Evolutionary conservation across 1,140 invertebrate genomes (phyloP).

Genomic region (Chymomyza costata): DNA sequence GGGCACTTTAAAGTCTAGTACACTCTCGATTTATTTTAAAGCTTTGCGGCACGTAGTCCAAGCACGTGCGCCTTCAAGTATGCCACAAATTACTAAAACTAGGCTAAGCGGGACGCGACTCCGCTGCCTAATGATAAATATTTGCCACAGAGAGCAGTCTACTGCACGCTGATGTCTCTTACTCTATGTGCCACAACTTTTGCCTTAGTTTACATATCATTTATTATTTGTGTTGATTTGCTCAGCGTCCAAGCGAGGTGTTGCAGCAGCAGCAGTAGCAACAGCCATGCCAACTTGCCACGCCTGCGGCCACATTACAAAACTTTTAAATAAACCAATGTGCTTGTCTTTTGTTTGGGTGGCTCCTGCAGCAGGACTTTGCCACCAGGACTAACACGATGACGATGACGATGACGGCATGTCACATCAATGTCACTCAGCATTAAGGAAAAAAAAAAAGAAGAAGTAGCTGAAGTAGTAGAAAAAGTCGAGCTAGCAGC

Average conservation of each 20-base stretch:
- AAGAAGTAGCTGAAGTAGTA: too few species aligned
- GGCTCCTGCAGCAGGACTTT: background rate
- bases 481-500: too few species aligned
- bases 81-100: constrained; percentile 25
- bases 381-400: background rate
- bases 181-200: constrained; percentile 50
- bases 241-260: constrained; percentile 27
- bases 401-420: constrained; percentile 57
- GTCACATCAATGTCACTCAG: constrained; percentile 71
- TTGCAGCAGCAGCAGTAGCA: constrained; percentile 32
- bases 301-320: constrained; percentile 57
- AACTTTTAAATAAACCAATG: constrained; percentile 68
- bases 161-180: too few species aligned
- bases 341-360: constrained; percentile 20
- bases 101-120: too few species aligned
- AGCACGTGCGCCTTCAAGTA: constrained; percentile 7
- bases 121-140: too few species aligned
- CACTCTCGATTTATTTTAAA: too few species aligned
- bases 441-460: constrained; percentile 51
- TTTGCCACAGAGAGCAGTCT: too few species aligned
- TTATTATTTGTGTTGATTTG: constrained; percentile 52
- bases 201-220: constrained; percentile 71
- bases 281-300: background rate
- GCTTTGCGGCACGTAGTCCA: too few species aligned
- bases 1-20: too few species aligned